Evolutionary conservation across 2,888 invertebrate genomes (phyloP).

Genomic region (Aleiodes leptofemur): DNA sequence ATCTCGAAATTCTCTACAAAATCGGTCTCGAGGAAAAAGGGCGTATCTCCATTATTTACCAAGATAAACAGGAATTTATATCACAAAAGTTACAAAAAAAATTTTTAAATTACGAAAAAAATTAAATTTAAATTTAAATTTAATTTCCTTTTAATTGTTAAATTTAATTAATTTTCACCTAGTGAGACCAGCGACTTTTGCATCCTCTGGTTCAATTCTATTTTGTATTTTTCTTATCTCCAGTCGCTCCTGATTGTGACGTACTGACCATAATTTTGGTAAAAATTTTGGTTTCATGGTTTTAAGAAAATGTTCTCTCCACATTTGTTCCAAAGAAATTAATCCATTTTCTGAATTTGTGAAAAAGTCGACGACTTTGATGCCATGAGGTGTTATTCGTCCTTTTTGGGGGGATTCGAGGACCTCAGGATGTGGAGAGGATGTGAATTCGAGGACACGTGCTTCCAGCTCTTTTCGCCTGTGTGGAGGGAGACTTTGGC

Average conservation of each 20-base stretch:
- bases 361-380: constrained; percentile 78
- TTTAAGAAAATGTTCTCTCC: constrained; percentile 86
- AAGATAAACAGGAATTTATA: not conserved
- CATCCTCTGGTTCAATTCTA: constrained; percentile 70
- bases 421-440: constrained; percentile 50
- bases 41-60: too few relatives aligned
- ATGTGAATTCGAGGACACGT: constrained; percentile 62
- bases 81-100: constrained; percentile 16
- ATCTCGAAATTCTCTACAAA: too few relatives aligned
- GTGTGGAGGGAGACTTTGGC: constrained; percentile 59
- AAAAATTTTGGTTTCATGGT: constrained; percentile 84
- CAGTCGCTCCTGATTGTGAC: constrained; percentile 82
- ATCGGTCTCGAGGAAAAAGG: too few relatives aligned
- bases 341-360: constrained; percentile 78
- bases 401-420: constrained; percentile 46
- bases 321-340: constrained; percentile 82
- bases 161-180: constrained; percentile 36
- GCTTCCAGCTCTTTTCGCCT: constrained; percentile 66
- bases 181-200: constrained; percentile 67
- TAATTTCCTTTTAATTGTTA: too few relatives aligned
- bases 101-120: not conserved
- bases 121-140: too few relatives aligned
- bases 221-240: constrained; percentile 69
- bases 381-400: constrained; percentile 65
- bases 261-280: constrained; percentile 86